Base-by-base conservation (phyloP, 2,113 vertebrate genomes). In the Mormoops blainvillei region DNA sequence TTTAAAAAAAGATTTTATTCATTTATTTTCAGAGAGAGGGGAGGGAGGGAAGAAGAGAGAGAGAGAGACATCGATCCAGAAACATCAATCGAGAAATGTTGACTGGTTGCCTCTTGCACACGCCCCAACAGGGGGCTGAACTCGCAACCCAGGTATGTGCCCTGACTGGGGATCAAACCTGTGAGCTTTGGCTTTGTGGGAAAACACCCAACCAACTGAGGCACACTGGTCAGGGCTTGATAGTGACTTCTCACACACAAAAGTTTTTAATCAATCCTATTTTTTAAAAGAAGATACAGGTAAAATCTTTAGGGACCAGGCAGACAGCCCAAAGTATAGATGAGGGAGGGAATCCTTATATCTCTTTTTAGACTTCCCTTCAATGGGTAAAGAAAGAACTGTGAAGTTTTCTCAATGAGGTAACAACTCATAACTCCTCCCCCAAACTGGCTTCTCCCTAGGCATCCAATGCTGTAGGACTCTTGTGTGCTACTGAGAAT, bases 251-350 rank as follows among this genome's bases (percentile, higher is more conserved):
- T 58, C 11, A 38, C 67, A 56, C 43, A 85, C 24, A 70, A 31
- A 95, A 48, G 15, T 43, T 67, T 67, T 92, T 48, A 41, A 68
- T 84, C 31, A 76, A 85, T n/a, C 67, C 70, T 71, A 70, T 56
- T 91, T 95, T 96, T 80, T 50, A 43, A 81, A 95, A 93, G 65
- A 78, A 68, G 63, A 26, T 41, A 88, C 8, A 36, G 22, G 61
- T 67, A 81, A 77, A 38, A 81, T 28, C 4, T 83, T 94, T 82
- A 91, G 52, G 54, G 58, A 48, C 22, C 6, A 88, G 77, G 68
- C 38, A 85, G 18, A 76, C 2, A 56, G n/a, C 48, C 24, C 67
- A 65, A 76, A 63, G 38, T 63, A 73, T 20, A 77, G 52, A 65
- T 33, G 19, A 26, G 28, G 58, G 82, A 87, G 6, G 11, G 16